A percentile compares a stretch with the other conserved stretches of the same genome.
Conservation (phyloP, 1,140 invertebrate genomes). For the Drosophila rhopaloa region DNA sequence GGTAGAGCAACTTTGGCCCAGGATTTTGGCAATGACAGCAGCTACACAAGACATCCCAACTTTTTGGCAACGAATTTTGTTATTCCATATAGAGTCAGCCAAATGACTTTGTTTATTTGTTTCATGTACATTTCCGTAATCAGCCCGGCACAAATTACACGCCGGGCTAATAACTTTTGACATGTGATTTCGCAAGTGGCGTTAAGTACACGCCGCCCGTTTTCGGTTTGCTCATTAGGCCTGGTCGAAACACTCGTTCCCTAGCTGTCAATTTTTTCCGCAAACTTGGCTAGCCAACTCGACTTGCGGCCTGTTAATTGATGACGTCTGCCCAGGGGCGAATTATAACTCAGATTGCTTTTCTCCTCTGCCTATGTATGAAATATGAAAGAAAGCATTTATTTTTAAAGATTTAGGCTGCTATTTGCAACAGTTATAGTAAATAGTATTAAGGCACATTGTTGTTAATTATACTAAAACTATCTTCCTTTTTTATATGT, state of each 20-base stretch:
- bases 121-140: constrained; percentile 71
- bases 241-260: constrained; percentile 32
- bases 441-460: too few relatives aligned
- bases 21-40: constrained; percentile 79
- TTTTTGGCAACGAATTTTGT: constrained; percentile 68
- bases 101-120: constrained; percentile 80
- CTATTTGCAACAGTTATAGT: too few relatives aligned
- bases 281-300: constrained; percentile 65
- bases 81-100: constrained; percentile 51
- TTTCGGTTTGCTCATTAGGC: constrained; percentile 69
- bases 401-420: too few relatives aligned
- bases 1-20: constrained; percentile 30
- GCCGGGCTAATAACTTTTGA: constrained; percentile 77
- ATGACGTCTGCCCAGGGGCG: constrained; percentile 43
- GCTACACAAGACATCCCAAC: constrained; percentile 21
- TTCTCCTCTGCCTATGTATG: too few relatives aligned
- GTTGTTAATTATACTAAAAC: too few relatives aligned
- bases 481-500: too few relatives aligned
- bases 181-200: constrained; percentile 70
- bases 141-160: constrained; percentile 76
- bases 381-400: too few relatives aligned
- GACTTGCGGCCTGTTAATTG: constrained; percentile 67
- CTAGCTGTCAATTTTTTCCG: constrained; percentile 68
- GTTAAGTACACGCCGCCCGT: constrained; percentile 33
- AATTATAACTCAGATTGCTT: constrained; percentile 11